Base-by-base conservation (phyloP, 2,113 vertebrate genomes). In the Aptenodytes patagonicus region DNA sequence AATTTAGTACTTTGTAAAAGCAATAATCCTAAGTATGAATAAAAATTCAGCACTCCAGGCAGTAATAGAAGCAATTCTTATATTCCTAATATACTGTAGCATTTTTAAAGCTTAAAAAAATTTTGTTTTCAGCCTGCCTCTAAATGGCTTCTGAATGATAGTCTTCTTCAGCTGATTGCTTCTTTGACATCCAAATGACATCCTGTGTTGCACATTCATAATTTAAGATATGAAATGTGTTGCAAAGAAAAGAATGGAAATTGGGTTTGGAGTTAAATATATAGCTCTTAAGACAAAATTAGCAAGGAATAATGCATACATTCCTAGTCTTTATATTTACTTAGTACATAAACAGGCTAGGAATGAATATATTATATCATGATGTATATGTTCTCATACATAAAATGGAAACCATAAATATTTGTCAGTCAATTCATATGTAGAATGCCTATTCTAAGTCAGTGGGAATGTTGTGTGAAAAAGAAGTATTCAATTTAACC, bases 11-110 rank as follows among this genome's bases (percentile, higher is more conserved):
- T 97, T 93, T 93, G 89, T 88, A 87, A 95, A 73, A 79, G 79
- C 70, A 95, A 89, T 96, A 95, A 94, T 95, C 81, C 66, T 84
- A 87, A 97, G 81, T 89, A 96, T 65, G 89, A 95, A 96, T 95
- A 95, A 97, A 95, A 94, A 84, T 93, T 87, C 94, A 96, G 60
- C n/a, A 73, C 77, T 95, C 34, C 21, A 75, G 76, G 61, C 81
- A 92, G 73, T 86, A 90, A 89, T 69, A 96, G 90, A 93, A 94
- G 69, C 81, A 69, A 73, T 92, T 93, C 83, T 87, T 96, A 62
- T 47, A 61, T 89, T 93, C 57, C 51, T 92, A 85, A 94, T 89
- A 85, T 8, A 89, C 26, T 83, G 68, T 47, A 93, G 89, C 70
- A 55, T 81, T 93, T 95, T 88, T 76, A 89, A 95, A 73, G 20